These are phyloP conservation scores for Phymanthus crucifer DNA, from an alignment of 92 coral and sea anemone species.

Conservation along the genomic window DNA sequence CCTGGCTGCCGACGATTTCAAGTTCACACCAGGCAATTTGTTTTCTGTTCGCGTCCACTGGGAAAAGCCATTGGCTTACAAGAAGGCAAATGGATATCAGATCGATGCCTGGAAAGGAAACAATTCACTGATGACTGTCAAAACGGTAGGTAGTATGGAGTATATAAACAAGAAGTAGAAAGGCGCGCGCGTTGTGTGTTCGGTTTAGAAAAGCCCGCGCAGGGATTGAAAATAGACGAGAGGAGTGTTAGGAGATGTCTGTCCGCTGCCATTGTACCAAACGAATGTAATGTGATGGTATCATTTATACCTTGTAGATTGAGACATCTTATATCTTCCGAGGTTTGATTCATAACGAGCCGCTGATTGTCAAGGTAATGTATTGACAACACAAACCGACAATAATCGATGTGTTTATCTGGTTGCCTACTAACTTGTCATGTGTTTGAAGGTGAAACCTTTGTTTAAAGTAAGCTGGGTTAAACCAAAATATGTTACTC, in stretches of 20 bases:
- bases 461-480: constrained; percentile 1
- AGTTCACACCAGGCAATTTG: background rate
- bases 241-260: too few species aligned
- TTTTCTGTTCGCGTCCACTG: constrained; percentile 11
- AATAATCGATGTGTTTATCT: background rate
- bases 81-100: background rate
- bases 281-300: too few species aligned
- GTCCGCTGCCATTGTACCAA: too few species aligned
- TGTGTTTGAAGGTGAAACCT: constrained; percentile 15
- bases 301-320: background rate
- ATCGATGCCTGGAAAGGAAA: background rate
- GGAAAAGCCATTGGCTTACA: background rate
- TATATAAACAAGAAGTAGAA: too few species aligned
- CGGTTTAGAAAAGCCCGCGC: too few species aligned
- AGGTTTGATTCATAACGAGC: constrained; percentile 11
- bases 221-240: too few species aligned
- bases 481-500: constrained; percentile 16
- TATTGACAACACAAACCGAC: background rate
- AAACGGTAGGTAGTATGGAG: constrained; percentile 11
- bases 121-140: background rate
- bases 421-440: background rate
- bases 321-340: background rate
- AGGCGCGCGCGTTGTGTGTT: too few species aligned
- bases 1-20: background rate
- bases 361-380: constrained; percentile 15